Evolutionary conservation across 2,888 invertebrate genomes (phyloP).

Genomic region (Dryobota labecula): DNA sequence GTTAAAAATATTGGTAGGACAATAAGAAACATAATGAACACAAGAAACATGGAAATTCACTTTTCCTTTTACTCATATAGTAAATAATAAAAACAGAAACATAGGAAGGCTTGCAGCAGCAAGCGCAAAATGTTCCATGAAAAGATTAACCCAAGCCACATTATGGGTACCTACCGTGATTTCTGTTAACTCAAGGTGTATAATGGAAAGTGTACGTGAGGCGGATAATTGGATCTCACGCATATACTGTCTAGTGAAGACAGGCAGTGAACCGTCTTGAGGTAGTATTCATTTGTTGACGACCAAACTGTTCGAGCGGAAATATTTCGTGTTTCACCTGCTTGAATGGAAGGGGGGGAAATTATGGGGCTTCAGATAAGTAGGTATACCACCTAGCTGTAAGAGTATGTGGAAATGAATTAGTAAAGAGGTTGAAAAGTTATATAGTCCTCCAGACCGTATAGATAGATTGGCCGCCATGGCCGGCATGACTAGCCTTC

Average conservation of each 20-base stretch:
- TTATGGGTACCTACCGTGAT: conserved; percentile 18
- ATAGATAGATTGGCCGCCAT: too few relatives aligned
- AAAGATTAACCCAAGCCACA: conserved; percentile 15
- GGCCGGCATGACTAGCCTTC: too few relatives aligned
- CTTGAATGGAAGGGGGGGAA: background rate
- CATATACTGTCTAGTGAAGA: conserved; percentile 23
- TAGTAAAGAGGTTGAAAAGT: background rate
- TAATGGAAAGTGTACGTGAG: conserved; percentile 17
- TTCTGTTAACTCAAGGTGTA: conserved; percentile 14
- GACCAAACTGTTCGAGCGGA: conserved; percentile 29
- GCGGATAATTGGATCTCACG: conserved; percentile 42
- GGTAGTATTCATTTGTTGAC: conserved; percentile 26
- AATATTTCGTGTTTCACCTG: conserved; percentile 16
- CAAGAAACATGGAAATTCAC: background rate
- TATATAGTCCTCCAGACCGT: too few relatives aligned
- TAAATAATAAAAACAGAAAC: too few relatives aligned
- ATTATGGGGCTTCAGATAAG: background rate
- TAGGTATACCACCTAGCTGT: background rate
- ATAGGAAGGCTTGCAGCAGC: too few relatives aligned
- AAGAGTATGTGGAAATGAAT: background rate
- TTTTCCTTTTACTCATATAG: background rate
- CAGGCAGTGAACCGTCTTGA: conserved; percentile 30
- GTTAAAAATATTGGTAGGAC: background rate
- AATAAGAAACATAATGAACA: background rate
- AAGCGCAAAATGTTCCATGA: background rate